Evolutionary conservation across 1,140 invertebrate species (phyloP), one percentile per base, ranked within the genome.

Genomic region (Frieseomelitta varia): DNA sequence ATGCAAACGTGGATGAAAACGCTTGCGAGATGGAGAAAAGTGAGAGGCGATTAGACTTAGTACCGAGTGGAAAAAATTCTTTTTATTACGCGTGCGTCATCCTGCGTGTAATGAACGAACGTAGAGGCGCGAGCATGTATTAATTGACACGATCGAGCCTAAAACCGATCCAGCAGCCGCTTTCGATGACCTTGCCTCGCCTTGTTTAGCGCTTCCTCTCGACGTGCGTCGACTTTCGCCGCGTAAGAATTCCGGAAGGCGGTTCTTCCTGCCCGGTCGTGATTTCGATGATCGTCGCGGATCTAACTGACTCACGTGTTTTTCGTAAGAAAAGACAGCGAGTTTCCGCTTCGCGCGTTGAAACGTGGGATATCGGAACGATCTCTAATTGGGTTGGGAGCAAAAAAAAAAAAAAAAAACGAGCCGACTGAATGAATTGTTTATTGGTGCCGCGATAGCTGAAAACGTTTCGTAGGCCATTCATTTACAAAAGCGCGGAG

Each of bases 361-460:
- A 21, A 58, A 27, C 30, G 75, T 0, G 17, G 39, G 39, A 47
- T 34, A 27, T 21, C 11, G 24, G 6, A 17, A 39, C 15, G 30
- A 12, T 51, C 34, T 65, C 69, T 73, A 61, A 73, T 81, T 19
- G 56, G 58, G 34, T 53, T 21, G 6, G 63, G 19, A 30, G 19
- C 17, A 17, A n/a, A n/a, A n/a, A n/a, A n/a, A n/a, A n/a, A n/a
- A n/a, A n/a, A n/a, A 19, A 65, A 73, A 30, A 24, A 0, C 39
- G 34, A 4, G 17, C 55, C 30, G 39, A 47, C 8, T 47, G 39
- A 47, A 47, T 47, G 39, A 81, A 34, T 81, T 17, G 55, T 81
- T 81, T 73, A 79, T 69, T 47, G 34, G n/a, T 3, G 14, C 0
- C 78, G 53, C 30, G 78, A 80, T 80, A 80, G 34, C 55, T 30